Percentiles rank a stretch among this genome's conserved stretches.
Evolutionary conservation across 2,797 vertebrate genomes (phyloP).

Genomic region (Phataginus tricuspis): DNA sequence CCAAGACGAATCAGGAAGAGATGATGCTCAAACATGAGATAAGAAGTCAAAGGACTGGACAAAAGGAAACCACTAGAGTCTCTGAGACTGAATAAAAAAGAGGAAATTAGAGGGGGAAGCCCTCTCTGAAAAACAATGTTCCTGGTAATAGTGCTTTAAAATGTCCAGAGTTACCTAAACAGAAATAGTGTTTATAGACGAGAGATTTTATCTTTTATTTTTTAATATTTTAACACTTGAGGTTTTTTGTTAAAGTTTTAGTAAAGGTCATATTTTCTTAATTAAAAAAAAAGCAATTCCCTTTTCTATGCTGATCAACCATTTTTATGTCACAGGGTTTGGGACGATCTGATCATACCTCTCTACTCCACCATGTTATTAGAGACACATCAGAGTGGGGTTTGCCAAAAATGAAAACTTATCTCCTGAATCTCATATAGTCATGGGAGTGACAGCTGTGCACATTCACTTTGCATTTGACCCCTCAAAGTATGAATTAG

Average conservation of each 20-base stretch:
- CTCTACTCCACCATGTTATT: not conserved
- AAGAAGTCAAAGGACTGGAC: not conserved
- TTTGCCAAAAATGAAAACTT: not conserved
- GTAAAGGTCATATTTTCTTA: not conserved
- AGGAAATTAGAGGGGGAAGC: not conserved
- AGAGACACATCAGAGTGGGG: not conserved
- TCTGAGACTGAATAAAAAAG: slow-evolving; percentile 15
- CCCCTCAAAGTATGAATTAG: not conserved
- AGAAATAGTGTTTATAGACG: not conserved
- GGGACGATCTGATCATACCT: not conserved
- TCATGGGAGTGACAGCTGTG: too few species aligned
- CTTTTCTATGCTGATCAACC: not conserved
- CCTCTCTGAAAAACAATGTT: not conserved
- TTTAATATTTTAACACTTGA: not conserved
- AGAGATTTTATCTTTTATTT: not conserved
- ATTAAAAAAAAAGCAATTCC: not conserved
- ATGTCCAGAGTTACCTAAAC: not conserved
- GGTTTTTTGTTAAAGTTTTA: not conserved
- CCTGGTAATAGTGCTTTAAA: not conserved
- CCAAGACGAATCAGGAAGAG: not conserved
- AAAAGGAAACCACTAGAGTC: not conserved
- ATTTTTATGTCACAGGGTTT: not conserved
- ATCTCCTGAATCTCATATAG: not conserved
- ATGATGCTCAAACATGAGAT: not conserved
- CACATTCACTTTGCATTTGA: not conserved